A percentile compares a stretch with the other conserved stretches of the same genome.
phyloP scores from a whole-genome alignment of 1,140 invertebrate species.

The Hycleus cichorii region DNA sequence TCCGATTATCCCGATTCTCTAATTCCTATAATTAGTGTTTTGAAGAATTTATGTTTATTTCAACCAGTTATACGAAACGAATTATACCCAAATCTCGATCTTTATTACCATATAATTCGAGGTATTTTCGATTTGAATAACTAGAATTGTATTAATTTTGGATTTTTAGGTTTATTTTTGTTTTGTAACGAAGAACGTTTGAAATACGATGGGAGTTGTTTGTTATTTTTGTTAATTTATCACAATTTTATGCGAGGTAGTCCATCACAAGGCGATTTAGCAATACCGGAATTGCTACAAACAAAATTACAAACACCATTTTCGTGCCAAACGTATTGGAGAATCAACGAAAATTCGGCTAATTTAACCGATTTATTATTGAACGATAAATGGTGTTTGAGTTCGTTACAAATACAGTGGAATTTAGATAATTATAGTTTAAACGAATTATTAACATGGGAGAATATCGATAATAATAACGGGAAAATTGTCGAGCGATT shows the following conservation, averaged over 20 bases:
- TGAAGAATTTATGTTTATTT: slow-evolving; percentile 50
- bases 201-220: slow-evolving; percentile 41
- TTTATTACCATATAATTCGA: slow-evolving; percentile 50
- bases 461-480: slow-evolving; percentile 24
- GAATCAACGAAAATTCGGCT: slow-evolving; percentile 37
- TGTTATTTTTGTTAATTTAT: slow-evolving; percentile 46
- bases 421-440: slow-evolving; percentile 39
- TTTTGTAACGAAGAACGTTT: slow-evolving; percentile 48
- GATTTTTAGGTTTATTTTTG: slow-evolving; percentile 45
- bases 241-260: slow-evolving; percentile 42
- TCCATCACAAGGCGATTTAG: slow-evolving; percentile 39
- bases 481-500: slow-evolving; percentile 32
- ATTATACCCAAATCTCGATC: slow-evolving; percentile 45
- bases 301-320: slow-evolving; percentile 45
- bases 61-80: slow-evolving; percentile 44
- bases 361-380: slow-evolving; percentile 8
- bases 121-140: slow-evolving; percentile 38
- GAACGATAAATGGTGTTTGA: slow-evolving; percentile 31
- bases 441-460: slow-evolving; percentile 32
- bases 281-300: slow-evolving; percentile 44
- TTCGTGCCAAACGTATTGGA: slow-evolving; percentile 43
- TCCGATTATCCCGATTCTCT: slow-evolving; percentile 57
- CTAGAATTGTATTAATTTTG: not conserved
- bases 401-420: slow-evolving; percentile 47
- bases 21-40: slow-evolving; percentile 51